Percentiles rank a stretch among this genome's conserved stretches.
phyloP scores from a whole-genome alignment of 2,113 vertebrate species.

The Notothenia coriiceps region DNA sequence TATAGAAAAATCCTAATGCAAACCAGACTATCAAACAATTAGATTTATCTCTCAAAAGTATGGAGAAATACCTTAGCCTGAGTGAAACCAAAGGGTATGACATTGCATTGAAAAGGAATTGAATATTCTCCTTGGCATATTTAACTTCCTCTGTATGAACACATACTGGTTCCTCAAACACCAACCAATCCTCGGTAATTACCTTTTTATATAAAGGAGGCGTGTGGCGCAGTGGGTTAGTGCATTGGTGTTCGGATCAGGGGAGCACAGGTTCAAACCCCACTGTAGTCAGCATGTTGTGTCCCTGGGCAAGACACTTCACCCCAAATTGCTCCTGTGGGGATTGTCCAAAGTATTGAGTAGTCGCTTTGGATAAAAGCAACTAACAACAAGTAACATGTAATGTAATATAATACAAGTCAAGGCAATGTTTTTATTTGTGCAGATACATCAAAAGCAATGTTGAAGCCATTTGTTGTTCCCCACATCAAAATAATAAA shows the following conservation, averaged over 20 bases:
- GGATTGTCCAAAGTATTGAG: no score
- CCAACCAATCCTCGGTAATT: constrained; percentile 24
- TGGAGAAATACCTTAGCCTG: not conserved
- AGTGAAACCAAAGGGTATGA: constrained; percentile 42
- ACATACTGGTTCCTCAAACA: constrained; percentile 25
- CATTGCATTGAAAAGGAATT: not conserved
- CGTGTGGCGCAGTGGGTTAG: no score
- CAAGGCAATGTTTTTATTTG: constrained; percentile 10
- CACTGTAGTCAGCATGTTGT: no score
- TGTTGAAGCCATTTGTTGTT: constrained; percentile 28
- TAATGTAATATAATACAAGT: constrained; percentile 15
- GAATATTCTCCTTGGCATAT: constrained; percentile 18
- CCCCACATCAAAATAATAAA: constrained; percentile 43
- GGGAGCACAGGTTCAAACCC: no score
- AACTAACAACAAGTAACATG: no score
- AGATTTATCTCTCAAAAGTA: no score
- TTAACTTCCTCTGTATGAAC: constrained; percentile 19
- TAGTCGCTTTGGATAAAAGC: no score
- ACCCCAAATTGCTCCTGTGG: no score
- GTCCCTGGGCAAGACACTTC: no score
- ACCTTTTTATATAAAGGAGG: constrained; percentile 12
- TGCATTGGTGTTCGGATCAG: no score
- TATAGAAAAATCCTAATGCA: not conserved
- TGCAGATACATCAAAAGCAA: constrained; percentile 24
- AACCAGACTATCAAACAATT: not conserved